A percentile compares a stretch with the other conserved stretches of the same genome.
Conservation (phyloP, 2,888 invertebrate species). For the Phyllotreta cruciferae region DNA sequence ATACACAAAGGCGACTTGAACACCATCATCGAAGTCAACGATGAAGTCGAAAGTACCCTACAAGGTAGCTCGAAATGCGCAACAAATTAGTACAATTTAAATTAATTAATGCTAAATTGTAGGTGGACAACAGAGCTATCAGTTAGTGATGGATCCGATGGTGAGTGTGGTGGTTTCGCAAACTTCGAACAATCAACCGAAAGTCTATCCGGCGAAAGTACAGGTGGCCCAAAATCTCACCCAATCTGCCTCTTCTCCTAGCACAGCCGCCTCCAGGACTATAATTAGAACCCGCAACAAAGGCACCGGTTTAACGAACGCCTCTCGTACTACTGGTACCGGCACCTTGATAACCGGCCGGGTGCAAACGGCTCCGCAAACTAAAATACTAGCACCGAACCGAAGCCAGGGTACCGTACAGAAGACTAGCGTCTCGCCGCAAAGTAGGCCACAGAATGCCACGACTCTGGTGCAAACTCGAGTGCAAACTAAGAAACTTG, state of each 20-base stretch:
- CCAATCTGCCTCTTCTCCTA: conserved; percentile 19
- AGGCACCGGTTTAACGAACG: conserved; percentile 18
- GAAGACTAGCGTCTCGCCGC: too few relatives aligned
- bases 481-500: background rate
- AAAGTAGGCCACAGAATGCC: background rate
- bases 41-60: conserved; percentile 45
- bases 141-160: conserved; percentile 63
- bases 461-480: conserved; percentile 10
- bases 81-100: too few relatives aligned
- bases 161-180: conserved; percentile 40
- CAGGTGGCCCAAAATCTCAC: conserved; percentile 37
- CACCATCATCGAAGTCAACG: conserved; percentile 67
- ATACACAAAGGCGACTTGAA: conserved; percentile 72
- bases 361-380: conserved; percentile 5
- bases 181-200: conserved; percentile 27
- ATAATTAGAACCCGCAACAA: conserved; percentile 19
- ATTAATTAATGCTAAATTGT: too few relatives aligned
- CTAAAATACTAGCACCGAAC: too few relatives aligned
- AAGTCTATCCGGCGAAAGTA: conserved; percentile 42
- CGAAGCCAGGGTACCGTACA: too few relatives aligned
- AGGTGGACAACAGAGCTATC: conserved; percentile 53
- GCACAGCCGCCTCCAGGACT: background rate
- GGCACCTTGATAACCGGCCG: background rate
- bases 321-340: conserved; percentile 15
- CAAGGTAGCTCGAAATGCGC: conserved; percentile 30